Conservation (phyloP, 2,113 vertebrate genomes). For the Quiscalus mexicanus region DNA sequence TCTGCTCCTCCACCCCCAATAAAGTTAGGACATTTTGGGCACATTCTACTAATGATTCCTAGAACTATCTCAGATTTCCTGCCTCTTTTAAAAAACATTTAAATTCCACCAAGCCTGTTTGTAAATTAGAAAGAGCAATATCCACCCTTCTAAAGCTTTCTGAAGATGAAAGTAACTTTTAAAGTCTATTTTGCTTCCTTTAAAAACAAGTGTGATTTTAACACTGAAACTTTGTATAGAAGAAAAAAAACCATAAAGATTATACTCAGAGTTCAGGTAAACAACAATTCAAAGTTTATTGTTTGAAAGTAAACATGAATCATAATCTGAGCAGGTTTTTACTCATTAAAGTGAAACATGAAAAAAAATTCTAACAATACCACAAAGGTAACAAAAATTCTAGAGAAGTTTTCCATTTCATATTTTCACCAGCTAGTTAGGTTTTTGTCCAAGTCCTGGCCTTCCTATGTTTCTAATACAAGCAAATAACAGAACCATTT, state of each 20-base stretch:
- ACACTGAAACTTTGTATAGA: background rate
- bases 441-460: background rate
- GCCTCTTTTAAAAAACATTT: background rate
- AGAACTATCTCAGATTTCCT: background rate
- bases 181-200: background rate
- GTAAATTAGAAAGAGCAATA: background rate
- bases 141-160: background rate
- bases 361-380: background rate
- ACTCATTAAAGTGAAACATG: background rate
- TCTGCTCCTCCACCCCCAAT: accelerated
- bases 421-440: background rate
- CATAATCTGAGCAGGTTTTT: background rate
- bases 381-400: background rate
- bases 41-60: background rate
- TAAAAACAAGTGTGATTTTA: background rate
- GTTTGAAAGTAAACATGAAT: background rate
- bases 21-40: background rate
- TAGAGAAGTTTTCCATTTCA: background rate
- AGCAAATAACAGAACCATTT: background rate
- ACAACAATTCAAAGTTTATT: background rate
- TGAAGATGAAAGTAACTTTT: background rate
- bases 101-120: background rate
- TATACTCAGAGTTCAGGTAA: background rate
- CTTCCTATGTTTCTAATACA: background rate
- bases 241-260: background rate